A percentile compares a stretch with the other conserved stretches of the same genome.
These are phyloP conservation scores for Nerophis ophidion DNA, from an alignment of 2,113 vertebrate species.

Conservation along the genomic window DNA sequence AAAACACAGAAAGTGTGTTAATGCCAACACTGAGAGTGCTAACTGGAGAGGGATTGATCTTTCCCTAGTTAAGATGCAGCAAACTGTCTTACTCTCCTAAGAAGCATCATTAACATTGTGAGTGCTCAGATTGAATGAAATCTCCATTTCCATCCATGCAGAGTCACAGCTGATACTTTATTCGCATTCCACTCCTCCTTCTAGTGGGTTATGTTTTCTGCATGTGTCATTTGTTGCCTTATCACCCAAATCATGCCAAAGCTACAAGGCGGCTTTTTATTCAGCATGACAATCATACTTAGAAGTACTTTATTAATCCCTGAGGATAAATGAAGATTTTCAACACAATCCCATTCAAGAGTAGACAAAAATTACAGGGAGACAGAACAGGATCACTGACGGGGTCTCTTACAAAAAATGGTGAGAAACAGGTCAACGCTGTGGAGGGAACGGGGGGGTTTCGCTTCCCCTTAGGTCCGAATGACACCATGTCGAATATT, in stretches of 20 bases:
- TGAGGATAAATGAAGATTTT: too few species aligned
- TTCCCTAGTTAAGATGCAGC: constrained; percentile 9
- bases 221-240: background rate
- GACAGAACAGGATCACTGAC: too few species aligned
- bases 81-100: constrained; percentile 17
- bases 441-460: too few species aligned
- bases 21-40: background rate
- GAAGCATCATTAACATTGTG: constrained; percentile 17
- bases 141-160: constrained; percentile 32
- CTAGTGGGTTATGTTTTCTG: background rate
- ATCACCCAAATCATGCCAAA: background rate
- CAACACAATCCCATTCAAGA: too few species aligned
- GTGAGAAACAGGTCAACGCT: too few species aligned
- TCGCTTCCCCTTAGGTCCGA: too few species aligned
- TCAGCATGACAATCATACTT: background rate
- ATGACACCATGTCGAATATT: too few species aligned
- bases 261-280: background rate
- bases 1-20: too few species aligned
- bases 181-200: constrained; percentile 4
- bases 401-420: too few species aligned
- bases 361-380: too few species aligned
- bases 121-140: constrained; percentile 25
- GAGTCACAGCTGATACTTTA: constrained; percentile 45
- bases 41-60: constrained; percentile 9
- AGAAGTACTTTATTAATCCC: too few species aligned